A percentile compares a stretch with the other conserved stretches of the same genome.
Conservation (phyloP, 1,140 invertebrate species). For the Heliconius congener region DNA sequence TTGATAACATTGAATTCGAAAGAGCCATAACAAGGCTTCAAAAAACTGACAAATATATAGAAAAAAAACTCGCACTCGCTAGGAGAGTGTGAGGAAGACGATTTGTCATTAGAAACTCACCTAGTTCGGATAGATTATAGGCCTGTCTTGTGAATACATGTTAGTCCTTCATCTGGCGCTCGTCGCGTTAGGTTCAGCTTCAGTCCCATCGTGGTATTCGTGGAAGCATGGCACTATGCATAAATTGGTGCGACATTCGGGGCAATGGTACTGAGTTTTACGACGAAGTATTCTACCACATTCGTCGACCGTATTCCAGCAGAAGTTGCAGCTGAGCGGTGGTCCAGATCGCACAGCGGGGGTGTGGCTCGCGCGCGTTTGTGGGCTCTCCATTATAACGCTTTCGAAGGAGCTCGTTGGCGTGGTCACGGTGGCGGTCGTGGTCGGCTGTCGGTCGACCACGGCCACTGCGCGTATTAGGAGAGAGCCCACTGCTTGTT, state of each 20-base stretch:
- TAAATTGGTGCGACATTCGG: conserved; percentile 92
- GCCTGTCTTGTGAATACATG: not conserved
- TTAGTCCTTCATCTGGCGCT: conserved; percentile 47
- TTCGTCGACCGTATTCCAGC: conserved; percentile 92
- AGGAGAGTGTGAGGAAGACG: not conserved
- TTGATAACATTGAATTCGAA: not conserved
- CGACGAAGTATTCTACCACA: conserved; percentile 89
- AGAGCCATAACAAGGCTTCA: not conserved
- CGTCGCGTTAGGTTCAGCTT: conserved; percentile 47
- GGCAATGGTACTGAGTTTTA: conserved; percentile 94
- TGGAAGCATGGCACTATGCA: conserved; percentile 94
- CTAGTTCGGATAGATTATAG: not conserved
- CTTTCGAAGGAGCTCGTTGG: conserved; percentile 42
- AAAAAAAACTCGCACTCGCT: not conserved
- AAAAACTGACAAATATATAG: not conserved
- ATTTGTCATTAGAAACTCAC: not conserved
- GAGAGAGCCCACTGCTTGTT: conserved; percentile 58
- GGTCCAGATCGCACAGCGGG: conserved; percentile 90
- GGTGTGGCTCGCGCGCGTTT: conserved; percentile 83
- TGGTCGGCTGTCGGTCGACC: conserved; percentile 53
- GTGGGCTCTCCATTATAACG: conserved; percentile 37
- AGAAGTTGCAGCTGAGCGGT: conserved; percentile 91
- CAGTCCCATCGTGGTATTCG: conserved; percentile 86
- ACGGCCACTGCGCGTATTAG: conserved; percentile 58
- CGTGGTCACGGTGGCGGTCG: conserved; percentile 35